Evolutionary conservation across 1,140 invertebrate genomes (phyloP).

Genomic region (Lutraria rhynchaena): DNA sequence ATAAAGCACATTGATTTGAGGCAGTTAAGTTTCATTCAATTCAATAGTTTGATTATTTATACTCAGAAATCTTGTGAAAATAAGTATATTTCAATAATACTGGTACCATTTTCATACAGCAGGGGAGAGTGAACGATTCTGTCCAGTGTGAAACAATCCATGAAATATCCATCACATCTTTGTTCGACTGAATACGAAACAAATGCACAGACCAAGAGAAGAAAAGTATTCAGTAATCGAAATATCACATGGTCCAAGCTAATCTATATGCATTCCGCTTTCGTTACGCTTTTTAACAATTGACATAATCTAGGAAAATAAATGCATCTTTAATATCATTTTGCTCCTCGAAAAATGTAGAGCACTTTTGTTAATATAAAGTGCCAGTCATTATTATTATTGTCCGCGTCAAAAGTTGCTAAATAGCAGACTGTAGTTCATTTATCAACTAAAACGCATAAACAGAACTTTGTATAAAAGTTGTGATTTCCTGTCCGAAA

Average conservation of each 20-base stretch:
- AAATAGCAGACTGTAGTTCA: no score
- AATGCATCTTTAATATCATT: slow-evolving; percentile 30
- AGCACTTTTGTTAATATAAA: slow-evolving; percentile 25
- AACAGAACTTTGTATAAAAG: no score
- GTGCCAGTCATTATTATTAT: neutral
- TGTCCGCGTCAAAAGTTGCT: neutral
- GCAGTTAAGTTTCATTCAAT: no score
- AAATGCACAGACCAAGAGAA: neutral
- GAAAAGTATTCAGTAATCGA: neutral
- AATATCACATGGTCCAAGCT: neutral
- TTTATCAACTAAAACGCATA: no score
- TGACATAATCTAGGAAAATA: slow-evolving; percentile 25
- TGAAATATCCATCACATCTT: neutral
- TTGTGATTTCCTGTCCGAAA: no score
- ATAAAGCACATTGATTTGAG: no score
- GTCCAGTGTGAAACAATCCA: neutral
- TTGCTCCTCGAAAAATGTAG: neutral
- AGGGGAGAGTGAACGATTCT: neutral
- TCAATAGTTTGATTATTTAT: no score
- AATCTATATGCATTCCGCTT: neutral
- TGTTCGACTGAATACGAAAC: neutral
- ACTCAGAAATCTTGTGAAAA: no score
- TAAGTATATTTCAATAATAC: neutral
- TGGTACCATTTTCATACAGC: neutral
- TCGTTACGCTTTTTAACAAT: slow-evolving; percentile 28